Evolutionary conservation across 2,113 vertebrate species (phyloP).

Genomic region (Garra rufa): DNA sequence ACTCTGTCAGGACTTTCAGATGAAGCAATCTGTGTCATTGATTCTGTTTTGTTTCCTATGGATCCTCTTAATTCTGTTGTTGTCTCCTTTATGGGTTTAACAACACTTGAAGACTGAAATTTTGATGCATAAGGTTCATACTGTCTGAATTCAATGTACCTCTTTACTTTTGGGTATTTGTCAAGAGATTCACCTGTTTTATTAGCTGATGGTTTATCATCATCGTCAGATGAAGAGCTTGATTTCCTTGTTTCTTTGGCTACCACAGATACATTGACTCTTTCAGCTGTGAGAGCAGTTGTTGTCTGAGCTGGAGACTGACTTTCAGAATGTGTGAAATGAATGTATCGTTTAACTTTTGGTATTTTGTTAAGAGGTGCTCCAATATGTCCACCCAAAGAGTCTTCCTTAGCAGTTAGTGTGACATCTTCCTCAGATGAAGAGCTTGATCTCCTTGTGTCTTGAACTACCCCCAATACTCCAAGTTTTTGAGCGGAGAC

Average conservation of each 20-base stretch:
- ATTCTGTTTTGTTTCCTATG: not conserved
- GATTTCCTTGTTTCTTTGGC: conserved; percentile 1
- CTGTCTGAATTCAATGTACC: conserved; percentile 29
- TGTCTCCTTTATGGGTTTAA: not conserved
- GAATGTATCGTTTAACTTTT: conserved; percentile 44
- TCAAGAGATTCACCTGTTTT: not conserved
- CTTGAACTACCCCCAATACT: not conserved
- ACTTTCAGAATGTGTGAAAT: conserved; percentile 26
- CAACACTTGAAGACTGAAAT: not conserved
- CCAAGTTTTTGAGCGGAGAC: not conserved
- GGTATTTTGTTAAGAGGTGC: conserved; percentile 12
- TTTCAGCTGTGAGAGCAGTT: not conserved
- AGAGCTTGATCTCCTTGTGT: not conserved
- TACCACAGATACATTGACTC: not conserved
- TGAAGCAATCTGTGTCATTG: not conserved
- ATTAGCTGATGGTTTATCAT: not conserved
- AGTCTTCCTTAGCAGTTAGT: not conserved
- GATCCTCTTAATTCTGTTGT: not conserved
- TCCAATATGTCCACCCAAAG: not conserved
- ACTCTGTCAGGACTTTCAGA: not conserved
- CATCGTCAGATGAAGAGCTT: conserved; percentile 4
- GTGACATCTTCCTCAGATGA: not conserved
- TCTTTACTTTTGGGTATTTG: conserved; percentile 39
- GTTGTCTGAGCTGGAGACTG: not conserved
- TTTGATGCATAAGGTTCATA: not conserved